phyloP scores from a whole-genome alignment of 2,888 invertebrate species.

The Ganaspis brasiliensis region DNA sequence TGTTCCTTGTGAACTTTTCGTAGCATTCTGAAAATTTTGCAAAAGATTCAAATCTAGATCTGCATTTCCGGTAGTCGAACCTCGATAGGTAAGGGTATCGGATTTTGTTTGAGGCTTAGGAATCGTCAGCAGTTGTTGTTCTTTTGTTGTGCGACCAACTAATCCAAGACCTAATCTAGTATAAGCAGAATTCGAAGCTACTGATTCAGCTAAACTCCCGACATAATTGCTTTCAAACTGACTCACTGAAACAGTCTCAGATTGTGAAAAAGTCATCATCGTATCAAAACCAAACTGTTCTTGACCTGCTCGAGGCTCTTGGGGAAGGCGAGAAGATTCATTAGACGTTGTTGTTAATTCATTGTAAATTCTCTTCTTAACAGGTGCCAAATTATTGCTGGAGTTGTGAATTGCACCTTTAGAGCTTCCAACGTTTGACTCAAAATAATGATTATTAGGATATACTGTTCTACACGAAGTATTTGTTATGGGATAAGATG shows the following conservation, averaged over 20 bases:
- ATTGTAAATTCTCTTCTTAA: slow-evolving; percentile 77
- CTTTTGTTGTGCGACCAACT: slow-evolving; percentile 72
- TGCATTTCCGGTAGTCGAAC: slow-evolving; percentile 62
- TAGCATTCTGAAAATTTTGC: slow-evolving; percentile 74
- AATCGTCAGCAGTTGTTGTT: slow-evolving; percentile 75
- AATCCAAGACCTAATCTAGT: slow-evolving; percentile 75
- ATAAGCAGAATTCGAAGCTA: slow-evolving; percentile 73
- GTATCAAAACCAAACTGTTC: slow-evolving; percentile 76
- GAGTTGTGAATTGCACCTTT: slow-evolving; percentile 56
- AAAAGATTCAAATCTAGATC: slow-evolving; percentile 76
- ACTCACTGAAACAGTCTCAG: slow-evolving; percentile 68
- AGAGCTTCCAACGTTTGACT: slow-evolving; percentile 66
- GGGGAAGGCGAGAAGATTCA: slow-evolving; percentile 64
- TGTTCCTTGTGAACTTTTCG: slow-evolving; percentile 70
- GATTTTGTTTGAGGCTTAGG: slow-evolving; percentile 77
- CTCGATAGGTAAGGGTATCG: slow-evolving; percentile 74
- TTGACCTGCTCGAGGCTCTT: slow-evolving; percentile 69
- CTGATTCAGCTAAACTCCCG: slow-evolving; percentile 72
- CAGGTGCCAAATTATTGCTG: slow-evolving; percentile 70
- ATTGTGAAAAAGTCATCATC: slow-evolving; percentile 72
- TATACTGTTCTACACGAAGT: slow-evolving; percentile 74
- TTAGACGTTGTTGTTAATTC: slow-evolving; percentile 66
- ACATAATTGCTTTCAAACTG: slow-evolving; percentile 77
- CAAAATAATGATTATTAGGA: slow-evolving; percentile 72
- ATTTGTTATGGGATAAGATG: slow-evolving; percentile 75